phyloP scores from a whole-genome alignment of 2,888 invertebrate species.

The Ecdyonurus torrentis region DNA sequence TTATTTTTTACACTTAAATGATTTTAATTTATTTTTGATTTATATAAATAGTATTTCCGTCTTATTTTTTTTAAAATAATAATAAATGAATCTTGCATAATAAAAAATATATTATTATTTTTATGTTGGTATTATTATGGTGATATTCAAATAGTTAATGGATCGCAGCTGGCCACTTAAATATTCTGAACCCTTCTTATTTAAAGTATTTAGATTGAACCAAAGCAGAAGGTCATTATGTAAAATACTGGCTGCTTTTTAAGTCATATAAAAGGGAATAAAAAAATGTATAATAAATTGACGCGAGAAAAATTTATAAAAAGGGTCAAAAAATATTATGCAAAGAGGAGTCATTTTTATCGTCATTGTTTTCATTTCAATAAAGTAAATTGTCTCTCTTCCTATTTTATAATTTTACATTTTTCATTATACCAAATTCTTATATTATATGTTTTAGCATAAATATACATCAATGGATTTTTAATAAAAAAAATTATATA shows the following conservation, averaged over 20 bases:
- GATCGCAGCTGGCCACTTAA: not conserved
- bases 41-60: not conserved
- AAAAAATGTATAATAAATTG: not conserved
- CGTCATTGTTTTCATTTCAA: no score
- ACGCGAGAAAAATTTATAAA: not conserved
- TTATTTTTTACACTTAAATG: not conserved
- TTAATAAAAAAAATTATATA: no score
- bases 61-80: not conserved
- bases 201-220: not conserved
- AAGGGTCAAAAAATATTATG: not conserved
- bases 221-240: not conserved
- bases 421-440: no score
- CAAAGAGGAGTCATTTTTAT: no score
- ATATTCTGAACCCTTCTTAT: not conserved
- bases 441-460: no score
- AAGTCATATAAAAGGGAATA: not conserved
- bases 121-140: not conserved
- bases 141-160: not conserved
- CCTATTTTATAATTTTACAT: no score
- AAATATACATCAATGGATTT: no score
- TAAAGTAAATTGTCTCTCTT: no score
- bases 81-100: not conserved
- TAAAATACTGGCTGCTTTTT: no score
- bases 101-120: not conserved
- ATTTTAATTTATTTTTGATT: not conserved